Evolutionary conservation across 2,888 invertebrate genomes (phyloP), one percentile per base, ranked within the genome.

Genomic region (Tachina grossa): DNA sequence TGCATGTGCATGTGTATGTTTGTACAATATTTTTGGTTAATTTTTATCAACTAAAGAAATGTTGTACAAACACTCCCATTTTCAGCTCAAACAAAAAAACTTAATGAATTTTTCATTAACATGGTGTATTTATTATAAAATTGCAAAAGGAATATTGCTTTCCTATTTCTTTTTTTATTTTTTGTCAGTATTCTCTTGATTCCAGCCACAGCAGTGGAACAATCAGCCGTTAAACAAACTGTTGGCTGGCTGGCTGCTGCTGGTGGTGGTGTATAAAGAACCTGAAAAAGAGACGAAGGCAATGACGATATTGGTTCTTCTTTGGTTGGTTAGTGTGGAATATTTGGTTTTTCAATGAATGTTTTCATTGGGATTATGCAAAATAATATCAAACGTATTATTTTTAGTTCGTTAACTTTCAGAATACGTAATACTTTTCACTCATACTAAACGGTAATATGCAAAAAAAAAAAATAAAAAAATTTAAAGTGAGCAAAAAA

Each of bases 321-420:
- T 68, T 68, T 84, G 69, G 74, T 41, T 68, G 69, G 74, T 75
- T 81, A 65, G 77, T 77, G 75, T 59, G 72, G 43, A 57, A 55
- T 68, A 59, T 80, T 80, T 68, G 71, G 71, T 71, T 80, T 80
- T 75, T 69, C 75, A 81, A 81, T 82, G 78, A 69, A 71, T 85
- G 83, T 83, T 75, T 80, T 83, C 74, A 65, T 74, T 77, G 81
- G 80, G 86, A 84, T 87, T 85, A 84, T 85, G 85, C 86, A 90
- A 90, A 90, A 90, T 72, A 71, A 47, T 91, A 90, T 91, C 91
- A 91, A 91, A 91, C 90, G 91, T 90, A 90, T 92, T 91, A 92
- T 89, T 91, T 92, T 91, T 81, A 92, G 92, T 92, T 92, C 92
- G 92, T 92, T 92, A 92, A 88, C 88, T 90, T 88, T 87, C 69